Evolutionary conservation across 2,888 invertebrate genomes (phyloP).

Genomic region (Spisula subtruncata): DNA sequence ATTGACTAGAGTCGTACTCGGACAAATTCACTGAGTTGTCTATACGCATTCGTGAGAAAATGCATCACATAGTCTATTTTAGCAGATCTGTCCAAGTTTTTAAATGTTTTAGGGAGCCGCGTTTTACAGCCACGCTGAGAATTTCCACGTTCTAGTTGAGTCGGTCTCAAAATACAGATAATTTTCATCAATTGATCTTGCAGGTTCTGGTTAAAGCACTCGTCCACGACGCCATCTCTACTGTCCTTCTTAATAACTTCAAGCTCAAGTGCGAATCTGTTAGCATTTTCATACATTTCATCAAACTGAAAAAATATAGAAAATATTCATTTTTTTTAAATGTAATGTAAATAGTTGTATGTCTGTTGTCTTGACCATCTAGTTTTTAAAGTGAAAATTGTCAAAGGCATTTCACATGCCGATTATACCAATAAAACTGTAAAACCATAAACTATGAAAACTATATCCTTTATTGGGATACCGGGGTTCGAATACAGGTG

Average conservation of each 20-base stretch:
- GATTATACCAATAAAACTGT: no score
- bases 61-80: slow-evolving; percentile 6
- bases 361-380: no score
- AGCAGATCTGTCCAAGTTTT: not conserved
- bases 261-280: not conserved
- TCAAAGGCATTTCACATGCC: no score
- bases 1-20: not conserved
- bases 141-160: not conserved
- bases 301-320: not conserved
- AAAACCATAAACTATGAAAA: no score
- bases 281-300: not conserved
- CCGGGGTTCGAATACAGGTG: no score
- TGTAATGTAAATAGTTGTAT: no score
- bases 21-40: not conserved
- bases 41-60: not conserved
- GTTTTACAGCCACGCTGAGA: not conserved
- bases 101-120: not conserved
- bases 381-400: no score
- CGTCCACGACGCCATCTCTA: not conserved
- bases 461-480: no score
- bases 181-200: not conserved
- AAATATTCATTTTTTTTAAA: not conserved
- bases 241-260: not conserved
- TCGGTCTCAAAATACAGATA: not conserved
- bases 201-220: not conserved